These are phyloP conservation scores for Chaetodon trifascialis DNA, from an alignment of 2,113 vertebrate genomes.

Conservation along the genomic window DNA sequence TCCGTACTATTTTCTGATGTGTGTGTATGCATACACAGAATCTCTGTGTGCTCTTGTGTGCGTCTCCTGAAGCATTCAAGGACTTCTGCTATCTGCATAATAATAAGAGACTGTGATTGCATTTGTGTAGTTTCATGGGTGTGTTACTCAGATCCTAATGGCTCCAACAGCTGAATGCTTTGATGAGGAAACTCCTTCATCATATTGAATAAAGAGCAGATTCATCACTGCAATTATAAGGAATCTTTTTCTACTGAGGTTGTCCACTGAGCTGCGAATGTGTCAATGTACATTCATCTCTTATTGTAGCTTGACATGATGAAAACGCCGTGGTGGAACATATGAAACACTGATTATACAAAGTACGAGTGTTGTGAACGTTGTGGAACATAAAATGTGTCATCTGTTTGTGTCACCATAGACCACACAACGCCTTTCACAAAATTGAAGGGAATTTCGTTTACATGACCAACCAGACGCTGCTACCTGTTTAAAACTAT, in stretches of 20 bases:
- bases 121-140: neutral
- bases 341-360: neutral
- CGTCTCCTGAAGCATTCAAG: neutral
- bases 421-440: too few relatives aligned
- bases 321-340: neutral
- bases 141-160: neutral
- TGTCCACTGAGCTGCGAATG: neutral
- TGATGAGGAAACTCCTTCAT: constrained; percentile 16
- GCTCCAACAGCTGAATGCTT: neutral
- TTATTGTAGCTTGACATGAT: too few relatives aligned
- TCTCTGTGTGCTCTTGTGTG: neutral
- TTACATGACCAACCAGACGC: neutral
- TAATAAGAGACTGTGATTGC: neutral
- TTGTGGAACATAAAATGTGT: too few relatives aligned
- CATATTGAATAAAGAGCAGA: neutral
- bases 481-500: neutral
- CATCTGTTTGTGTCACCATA: too few relatives aligned
- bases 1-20: neutral
- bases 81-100: neutral
- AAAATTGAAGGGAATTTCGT: neutral
- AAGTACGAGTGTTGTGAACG: neutral
- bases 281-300: neutral
- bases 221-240: neutral
- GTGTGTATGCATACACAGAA: neutral
- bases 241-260: neutral